A percentile compares a stretch with the other conserved stretches of the same genome.
Conservation (phyloP, 2,113 vertebrate genomes). For the Sorex fumeus region DNA sequence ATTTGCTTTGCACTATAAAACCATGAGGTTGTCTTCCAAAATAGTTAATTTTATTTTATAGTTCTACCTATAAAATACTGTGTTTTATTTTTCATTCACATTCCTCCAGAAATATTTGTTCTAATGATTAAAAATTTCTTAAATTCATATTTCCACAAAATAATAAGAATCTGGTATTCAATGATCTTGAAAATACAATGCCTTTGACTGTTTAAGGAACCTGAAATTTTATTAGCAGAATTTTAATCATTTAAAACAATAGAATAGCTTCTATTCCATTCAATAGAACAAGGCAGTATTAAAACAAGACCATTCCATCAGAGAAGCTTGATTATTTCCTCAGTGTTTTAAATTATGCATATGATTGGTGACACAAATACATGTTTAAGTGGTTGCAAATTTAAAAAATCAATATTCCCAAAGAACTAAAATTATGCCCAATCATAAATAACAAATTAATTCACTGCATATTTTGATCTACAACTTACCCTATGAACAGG, state of each 20-base stretch:
- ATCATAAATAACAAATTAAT: constrained; percentile 84
- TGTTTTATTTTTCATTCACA: constrained; percentile 22
- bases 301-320: constrained; percentile 84
- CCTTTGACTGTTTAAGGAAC: constrained; percentile 43
- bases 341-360: constrained; percentile 82
- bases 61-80: not conserved
- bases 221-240: constrained; percentile 71
- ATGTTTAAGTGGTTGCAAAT: constrained; percentile 87
- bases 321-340: constrained; percentile 84
- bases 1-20: constrained; percentile 27
- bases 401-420: constrained; percentile 84
- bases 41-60: constrained; percentile 12
- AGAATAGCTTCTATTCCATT: constrained; percentile 70
- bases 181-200: constrained; percentile 72
- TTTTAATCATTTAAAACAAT: constrained; percentile 78
- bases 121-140: constrained; percentile 47
- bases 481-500: constrained; percentile 66
- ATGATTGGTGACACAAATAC: constrained; percentile 84
- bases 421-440: constrained; percentile 81
- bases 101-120: constrained; percentile 56
- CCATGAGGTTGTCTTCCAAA: not conserved
- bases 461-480: constrained; percentile 83
- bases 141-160: not conserved
- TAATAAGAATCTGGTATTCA: constrained; percentile 53
- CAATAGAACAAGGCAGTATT: constrained; percentile 78